A percentile compares a stretch with the other conserved stretches of the same genome.
Conservation (phyloP, 2,113 vertebrate genomes). For the Engystomops pustulosus region DNA sequence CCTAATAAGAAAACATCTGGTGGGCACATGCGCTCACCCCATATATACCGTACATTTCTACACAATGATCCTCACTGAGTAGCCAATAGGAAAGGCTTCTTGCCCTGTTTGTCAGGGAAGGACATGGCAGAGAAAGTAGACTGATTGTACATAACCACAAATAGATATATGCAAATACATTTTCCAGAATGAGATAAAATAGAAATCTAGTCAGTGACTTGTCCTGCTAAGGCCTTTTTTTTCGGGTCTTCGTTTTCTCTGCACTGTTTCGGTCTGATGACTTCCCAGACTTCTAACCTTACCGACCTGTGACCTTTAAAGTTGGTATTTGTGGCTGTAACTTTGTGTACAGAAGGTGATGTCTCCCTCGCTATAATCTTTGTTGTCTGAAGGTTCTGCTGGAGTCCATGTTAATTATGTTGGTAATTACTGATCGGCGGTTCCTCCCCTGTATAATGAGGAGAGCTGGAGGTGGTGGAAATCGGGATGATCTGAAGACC, state of each 20-base stretch:
- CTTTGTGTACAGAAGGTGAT: neutral
- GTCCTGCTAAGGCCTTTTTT: neutral
- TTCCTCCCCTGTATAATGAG: constrained; percentile 4
- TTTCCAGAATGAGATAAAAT: no score
- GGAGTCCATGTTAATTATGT: neutral
- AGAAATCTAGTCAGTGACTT: neutral
- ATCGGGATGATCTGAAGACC: neutral
- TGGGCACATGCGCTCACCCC: no score
- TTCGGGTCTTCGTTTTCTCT: neutral
- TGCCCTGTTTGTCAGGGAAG: no score
- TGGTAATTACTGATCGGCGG: neutral
- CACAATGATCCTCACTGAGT: no score
- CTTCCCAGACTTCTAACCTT: neutral
- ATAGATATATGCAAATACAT: no score
- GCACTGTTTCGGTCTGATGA: neutral
- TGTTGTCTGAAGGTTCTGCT: neutral
- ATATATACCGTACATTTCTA: no score
- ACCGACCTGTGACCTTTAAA: no score
- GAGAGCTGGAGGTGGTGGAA: neutral
- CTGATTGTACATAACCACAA: no score
- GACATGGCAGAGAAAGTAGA: no score
- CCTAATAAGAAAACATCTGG: no score
- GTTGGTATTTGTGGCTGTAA: neutral
- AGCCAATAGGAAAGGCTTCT: no score
- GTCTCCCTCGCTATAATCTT: neutral